phyloP scores from a whole-genome alignment of 1,140 invertebrate genomes.

The Antheraea mylitta region DNA sequence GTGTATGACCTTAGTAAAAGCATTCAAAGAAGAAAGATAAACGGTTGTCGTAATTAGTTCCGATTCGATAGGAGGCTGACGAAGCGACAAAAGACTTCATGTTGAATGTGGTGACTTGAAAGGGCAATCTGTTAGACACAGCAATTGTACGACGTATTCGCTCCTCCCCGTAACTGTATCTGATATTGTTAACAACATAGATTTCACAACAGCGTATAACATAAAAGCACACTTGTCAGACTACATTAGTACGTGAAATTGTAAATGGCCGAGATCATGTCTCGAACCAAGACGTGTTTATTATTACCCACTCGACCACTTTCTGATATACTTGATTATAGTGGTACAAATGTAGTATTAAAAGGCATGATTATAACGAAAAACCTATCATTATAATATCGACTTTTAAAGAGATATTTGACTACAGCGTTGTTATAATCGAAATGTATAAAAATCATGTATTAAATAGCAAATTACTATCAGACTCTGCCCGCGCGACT shows the following conservation, averaged over 20 bases:
- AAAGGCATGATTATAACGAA: slow-evolving; percentile 7
- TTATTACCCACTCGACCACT: slow-evolving; percentile 32
- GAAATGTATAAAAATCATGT: too few relatives aligned
- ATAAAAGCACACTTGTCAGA: slow-evolving; percentile 23
- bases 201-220: slow-evolving; percentile 19
- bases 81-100: background rate
- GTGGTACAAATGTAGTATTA: slow-evolving; percentile 22
- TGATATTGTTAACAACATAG: slow-evolving; percentile 8
- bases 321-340: slow-evolving; percentile 48
- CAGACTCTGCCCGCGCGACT: too few relatives aligned
- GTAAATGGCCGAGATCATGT: slow-evolving; percentile 30
- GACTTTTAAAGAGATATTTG: too few relatives aligned
- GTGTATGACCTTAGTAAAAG: background rate
- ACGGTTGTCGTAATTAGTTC: background rate
- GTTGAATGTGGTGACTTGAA: background rate
- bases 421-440: too few relatives aligned
- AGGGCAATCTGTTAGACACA: background rate
- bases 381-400: background rate
- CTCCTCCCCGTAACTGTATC: slow-evolving; percentile 16
- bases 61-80: background rate
- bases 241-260: slow-evolving; percentile 36
- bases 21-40: background rate
- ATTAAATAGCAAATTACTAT: too few relatives aligned
- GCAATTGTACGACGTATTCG: background rate
- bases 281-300: slow-evolving; percentile 39